Evolutionary conservation across 2,113 vertebrate genomes (phyloP).

Genomic region (Numenius arquata): DNA sequence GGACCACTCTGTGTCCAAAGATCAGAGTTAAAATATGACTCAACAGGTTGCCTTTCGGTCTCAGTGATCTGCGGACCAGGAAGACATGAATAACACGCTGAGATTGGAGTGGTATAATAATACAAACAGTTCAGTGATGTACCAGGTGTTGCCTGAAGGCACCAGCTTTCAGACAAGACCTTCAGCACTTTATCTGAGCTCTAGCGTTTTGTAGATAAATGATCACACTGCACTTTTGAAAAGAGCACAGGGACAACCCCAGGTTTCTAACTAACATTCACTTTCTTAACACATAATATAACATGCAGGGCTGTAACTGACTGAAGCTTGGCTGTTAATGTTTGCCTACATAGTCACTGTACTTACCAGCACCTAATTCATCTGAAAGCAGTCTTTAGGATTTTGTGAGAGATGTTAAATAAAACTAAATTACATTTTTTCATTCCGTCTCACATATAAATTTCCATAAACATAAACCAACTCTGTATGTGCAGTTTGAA

Average conservation of each 20-base stretch:
- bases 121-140: neutral
- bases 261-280: neutral
- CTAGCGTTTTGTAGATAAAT: neutral
- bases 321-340: slow-evolving; percentile 49
- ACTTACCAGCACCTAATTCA: slow-evolving; percentile 41
- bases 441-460: neutral
- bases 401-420: slow-evolving; percentile 9
- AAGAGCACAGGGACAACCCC: neutral
- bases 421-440: slow-evolving; percentile 30
- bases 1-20: neutral
- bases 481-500: neutral
- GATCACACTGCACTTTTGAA: neutral
- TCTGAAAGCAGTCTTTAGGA: neutral
- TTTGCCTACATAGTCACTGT: slow-evolving; percentile 15
- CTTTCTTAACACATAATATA: slow-evolving; percentile 48
- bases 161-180: neutral
- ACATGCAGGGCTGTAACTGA: neutral
- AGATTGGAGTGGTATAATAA: neutral
- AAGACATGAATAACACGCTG: neutral
- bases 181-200: neutral
- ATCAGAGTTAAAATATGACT: neutral
- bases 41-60: neutral
- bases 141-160: slow-evolving; percentile 10
- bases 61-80: neutral
- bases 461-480: neutral